These are phyloP conservation scores for Sarcophaga peregrina DNA, from an alignment of 1,140 invertebrate species.

Conservation along the genomic window DNA sequence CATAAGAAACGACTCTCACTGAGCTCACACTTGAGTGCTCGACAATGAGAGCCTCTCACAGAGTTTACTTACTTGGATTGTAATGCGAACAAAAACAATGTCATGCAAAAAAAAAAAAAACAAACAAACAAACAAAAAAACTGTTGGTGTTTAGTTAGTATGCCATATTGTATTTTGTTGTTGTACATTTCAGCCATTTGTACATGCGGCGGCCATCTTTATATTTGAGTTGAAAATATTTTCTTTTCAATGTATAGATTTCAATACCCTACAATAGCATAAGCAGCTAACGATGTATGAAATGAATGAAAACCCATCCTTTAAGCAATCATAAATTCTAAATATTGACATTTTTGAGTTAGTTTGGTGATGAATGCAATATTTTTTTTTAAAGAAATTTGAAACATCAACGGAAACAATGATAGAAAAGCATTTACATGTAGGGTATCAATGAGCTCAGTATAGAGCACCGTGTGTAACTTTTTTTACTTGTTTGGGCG, in stretches of 20 bases:
- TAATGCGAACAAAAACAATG: neutral
- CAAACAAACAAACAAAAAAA: too few relatives aligned
- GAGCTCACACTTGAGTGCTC: neutral
- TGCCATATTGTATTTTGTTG: constrained; percentile 28
- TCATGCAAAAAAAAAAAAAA: too few relatives aligned
- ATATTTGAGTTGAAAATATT: constrained; percentile 44
- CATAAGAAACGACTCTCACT: neutral
- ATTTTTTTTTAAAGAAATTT: too few relatives aligned
- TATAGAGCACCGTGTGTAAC: too few relatives aligned
- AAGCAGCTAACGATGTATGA: too few relatives aligned
- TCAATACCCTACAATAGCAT: neutral
- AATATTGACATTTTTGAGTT: too few relatives aligned
- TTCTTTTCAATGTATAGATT: constrained; percentile 35
- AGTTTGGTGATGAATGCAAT: too few relatives aligned
- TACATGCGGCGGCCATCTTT: constrained; percentile 47
- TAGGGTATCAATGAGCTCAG: too few relatives aligned
- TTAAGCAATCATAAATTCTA: too few relatives aligned
- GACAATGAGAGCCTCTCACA: neutral
- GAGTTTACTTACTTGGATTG: neutral
- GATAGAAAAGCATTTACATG: too few relatives aligned
- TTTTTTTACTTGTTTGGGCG: neutral
- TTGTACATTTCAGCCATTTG: constrained; percentile 45
- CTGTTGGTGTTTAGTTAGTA: constrained; percentile 27
- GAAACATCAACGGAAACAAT: too few relatives aligned
- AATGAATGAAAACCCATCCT: too few relatives aligned